Percentiles rank a stretch among this genome's conserved stretches.
These are phyloP conservation scores for Yponomeuta plumbellus DNA, from an alignment of 2,888 invertebrate species.

Conservation along the genomic window DNA sequence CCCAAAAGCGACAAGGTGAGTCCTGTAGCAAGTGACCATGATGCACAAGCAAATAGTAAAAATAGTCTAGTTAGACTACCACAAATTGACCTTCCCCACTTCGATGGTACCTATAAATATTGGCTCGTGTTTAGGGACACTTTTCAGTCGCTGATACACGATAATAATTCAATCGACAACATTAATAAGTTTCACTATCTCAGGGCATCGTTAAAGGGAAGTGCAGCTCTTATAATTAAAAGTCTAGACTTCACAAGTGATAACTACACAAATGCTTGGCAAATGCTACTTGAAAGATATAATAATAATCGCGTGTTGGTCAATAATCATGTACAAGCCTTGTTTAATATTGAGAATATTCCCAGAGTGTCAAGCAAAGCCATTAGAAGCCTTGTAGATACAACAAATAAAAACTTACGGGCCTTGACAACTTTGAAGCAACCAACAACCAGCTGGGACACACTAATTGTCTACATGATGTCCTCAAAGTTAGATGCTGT, in stretches of 20 bases:
- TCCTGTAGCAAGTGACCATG: background rate
- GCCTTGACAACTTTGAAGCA: slow-evolving; percentile 19
- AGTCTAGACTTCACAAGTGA: background rate
- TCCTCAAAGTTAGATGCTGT: slow-evolving; percentile 19
- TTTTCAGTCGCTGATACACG: slow-evolving; percentile 1
- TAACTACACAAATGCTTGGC: slow-evolving; percentile 7
- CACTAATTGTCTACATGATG: slow-evolving; percentile 22
- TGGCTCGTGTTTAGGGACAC: background rate
- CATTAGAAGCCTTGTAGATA: slow-evolving; percentile 5
- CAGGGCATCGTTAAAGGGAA: background rate
- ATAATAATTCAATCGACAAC: background rate
- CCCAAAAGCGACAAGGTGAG: background rate
- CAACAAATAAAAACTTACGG: slow-evolving; percentile 10
- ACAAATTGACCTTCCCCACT: slow-evolving; percentile 19
- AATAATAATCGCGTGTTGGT: slow-evolving; percentile 26
- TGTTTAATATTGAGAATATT: slow-evolving; percentile 10
- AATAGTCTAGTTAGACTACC: slow-evolving; percentile 17
- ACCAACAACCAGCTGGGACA: slow-evolving; percentile 22
- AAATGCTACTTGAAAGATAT: background rate
- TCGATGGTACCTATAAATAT: slow-evolving; percentile 17
- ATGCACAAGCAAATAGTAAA: slow-evolving; percentile 6
- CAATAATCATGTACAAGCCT: slow-evolving; percentile 26
- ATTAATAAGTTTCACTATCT: slow-evolving; percentile 10
- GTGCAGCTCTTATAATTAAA: slow-evolving; percentile 3
- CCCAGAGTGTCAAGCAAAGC: background rate